phyloP scores from a whole-genome alignment of 2,113 vertebrate genomes.

The Neolamprologus caudopunctatus region DNA sequence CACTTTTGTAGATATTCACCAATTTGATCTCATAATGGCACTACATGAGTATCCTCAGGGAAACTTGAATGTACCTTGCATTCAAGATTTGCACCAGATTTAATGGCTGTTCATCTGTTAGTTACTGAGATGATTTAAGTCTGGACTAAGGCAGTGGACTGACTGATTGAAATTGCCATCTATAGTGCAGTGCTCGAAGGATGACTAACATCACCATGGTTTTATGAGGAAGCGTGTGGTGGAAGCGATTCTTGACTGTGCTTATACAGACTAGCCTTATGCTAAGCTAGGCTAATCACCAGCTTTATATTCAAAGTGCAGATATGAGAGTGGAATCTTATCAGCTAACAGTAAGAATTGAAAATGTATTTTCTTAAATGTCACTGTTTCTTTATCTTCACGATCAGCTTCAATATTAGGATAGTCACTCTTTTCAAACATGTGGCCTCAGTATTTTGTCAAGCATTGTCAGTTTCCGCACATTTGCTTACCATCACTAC shows the following conservation, averaged over 20 bases:
- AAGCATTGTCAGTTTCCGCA: neutral
- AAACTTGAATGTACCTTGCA: neutral
- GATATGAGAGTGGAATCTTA: neutral
- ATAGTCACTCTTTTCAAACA: slow-evolving; percentile 26
- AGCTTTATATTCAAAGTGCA: neutral
- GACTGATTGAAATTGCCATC: neutral
- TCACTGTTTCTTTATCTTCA: neutral
- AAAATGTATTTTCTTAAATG: neutral
- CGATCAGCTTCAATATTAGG: slow-evolving; percentile 15
- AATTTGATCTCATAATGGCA: neutral
- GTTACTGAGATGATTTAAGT: neutral
- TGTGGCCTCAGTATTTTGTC: slow-evolving; percentile 2
- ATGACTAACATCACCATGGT: neutral
- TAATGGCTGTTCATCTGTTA: neutral
- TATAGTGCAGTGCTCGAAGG: neutral
- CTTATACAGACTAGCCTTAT: neutral
- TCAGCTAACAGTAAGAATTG: neutral
- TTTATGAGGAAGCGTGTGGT: neutral
- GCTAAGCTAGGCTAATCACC: neutral
- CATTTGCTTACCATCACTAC: neutral
- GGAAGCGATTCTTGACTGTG: neutral
- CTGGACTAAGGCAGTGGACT: neutral
- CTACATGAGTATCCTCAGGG: neutral
- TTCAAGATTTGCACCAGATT: neutral
- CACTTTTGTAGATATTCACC: neutral